Percentiles rank a stretch among this genome's conserved stretches.
Evolutionary conservation across 2,797 vertebrate genomes (phyloP).

Genomic region (Margarornis squamiger): DNA sequence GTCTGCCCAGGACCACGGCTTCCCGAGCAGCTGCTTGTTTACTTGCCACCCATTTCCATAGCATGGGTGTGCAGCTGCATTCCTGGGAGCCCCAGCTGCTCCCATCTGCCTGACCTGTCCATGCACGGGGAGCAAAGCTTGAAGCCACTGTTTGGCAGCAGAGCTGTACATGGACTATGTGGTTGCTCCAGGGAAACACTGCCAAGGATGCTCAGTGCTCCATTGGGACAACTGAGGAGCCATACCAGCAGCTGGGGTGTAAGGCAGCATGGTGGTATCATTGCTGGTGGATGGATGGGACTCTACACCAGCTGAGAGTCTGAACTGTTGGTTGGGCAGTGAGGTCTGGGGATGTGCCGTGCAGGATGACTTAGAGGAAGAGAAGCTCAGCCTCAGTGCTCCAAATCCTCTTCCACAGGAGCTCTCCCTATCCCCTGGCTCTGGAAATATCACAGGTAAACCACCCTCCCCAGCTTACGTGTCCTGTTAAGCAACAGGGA

Average conservation of each 20-base stretch:
- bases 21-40: constrained; percentile 16
- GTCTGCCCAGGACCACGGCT: constrained; percentile 4
- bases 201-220: not conserved
- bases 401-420: not conserved
- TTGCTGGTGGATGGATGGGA: not conserved
- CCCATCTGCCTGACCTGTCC: not conserved
- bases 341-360: fast-evolving
- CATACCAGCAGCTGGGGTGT: not conserved
- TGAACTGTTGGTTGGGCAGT: not conserved
- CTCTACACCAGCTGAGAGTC: fast-evolving
- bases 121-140: not conserved
- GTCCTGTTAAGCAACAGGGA: constrained; percentile 18
- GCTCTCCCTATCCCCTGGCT: not conserved
- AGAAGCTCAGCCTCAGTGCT: not conserved
- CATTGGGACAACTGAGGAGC: not conserved
- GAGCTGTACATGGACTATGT: not conserved
- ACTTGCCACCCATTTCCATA: constrained; percentile 32
- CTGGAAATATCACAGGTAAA: not conserved
- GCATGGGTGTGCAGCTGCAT: not conserved
- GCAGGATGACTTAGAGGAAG: fast-evolving
- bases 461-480: not conserved
- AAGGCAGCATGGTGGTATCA: fast-evolving
- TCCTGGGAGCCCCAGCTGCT: constrained; percentile 12
- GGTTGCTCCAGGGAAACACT: not conserved
- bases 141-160: not conserved